Base-by-base conservation (phyloP, 2,888 invertebrate species). In the Amblyteles armatorius region DNA sequence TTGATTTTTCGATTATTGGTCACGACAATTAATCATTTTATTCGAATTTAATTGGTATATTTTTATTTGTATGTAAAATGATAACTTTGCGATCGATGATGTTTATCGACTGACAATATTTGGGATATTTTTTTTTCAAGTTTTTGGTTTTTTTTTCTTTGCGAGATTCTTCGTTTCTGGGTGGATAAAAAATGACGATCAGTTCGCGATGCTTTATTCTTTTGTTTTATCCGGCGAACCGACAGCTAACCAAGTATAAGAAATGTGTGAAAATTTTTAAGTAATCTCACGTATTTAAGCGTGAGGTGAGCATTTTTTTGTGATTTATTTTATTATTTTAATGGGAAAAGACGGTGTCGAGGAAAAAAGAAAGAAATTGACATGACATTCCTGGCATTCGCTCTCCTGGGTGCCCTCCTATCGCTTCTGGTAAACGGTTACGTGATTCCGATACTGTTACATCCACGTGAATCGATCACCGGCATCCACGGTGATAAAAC, bases 391-490 rank as follows among this genome's bases (percentile, higher is more conserved):
- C 63, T 63, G 16, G 63, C 63, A 33, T 63, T 63, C 63, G 63
- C 63, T 63, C 63, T 63, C 33, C 33, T 29, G 33, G 63, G 63
- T n/a, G 63, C 33, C 16, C 63, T 63, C 7, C 33, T 63, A 63
- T 63, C 63, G 63, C 29, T 63, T 29, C 29, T 63, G 16, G 63
- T 29, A 63, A 63, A 63, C 63, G 63, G 33, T 63, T 29, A 63
- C 63, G 63, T 63, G 63, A 63, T 63, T 63, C 63, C 63, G 63
- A 63, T 63, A 63, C 33, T 6, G 29, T 33, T 63, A 63, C 63
- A 16, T 33, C 63, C 29, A 9, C 29, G 29, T 5, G 29, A 33
- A 63, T 63, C 63, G 63, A 63, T 63, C 63, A 63, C 29, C 33
- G 29, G n/a, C 6, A 33, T 63, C 63, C 16, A 33, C 63, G 7